These are phyloP conservation scores for Pachliopta kotzebuea DNA, from an alignment of 2,888 invertebrate species.

Conservation along the genomic window DNA sequence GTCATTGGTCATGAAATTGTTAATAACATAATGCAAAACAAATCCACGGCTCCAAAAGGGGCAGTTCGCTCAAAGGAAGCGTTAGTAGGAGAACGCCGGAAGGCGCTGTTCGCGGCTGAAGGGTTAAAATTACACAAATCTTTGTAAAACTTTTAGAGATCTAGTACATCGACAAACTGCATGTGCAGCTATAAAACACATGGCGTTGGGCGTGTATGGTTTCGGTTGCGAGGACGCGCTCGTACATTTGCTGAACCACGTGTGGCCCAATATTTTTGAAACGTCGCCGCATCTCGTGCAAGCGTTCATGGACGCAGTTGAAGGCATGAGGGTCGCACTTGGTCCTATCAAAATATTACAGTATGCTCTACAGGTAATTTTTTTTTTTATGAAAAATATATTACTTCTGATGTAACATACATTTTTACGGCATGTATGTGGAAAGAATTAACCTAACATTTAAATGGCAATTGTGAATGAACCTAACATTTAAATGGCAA, in stretches of 20 bases:
- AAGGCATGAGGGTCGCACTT: slow-evolving; percentile 97
- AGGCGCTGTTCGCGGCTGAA: no score
- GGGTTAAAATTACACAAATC: background rate
- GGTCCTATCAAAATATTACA: slow-evolving; percentile 98
- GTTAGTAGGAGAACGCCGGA: no score
- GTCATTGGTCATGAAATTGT: no score
- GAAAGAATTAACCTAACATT: no score
- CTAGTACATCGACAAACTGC: slow-evolving; percentile 99
- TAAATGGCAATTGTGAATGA: no score
- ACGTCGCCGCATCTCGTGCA: slow-evolving; percentile 99
- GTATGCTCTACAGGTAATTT: slow-evolving; percentile 92
- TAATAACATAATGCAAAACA: no score
- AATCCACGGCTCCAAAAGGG: no score
- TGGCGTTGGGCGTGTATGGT: slow-evolving; percentile 98
- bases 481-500: no score
- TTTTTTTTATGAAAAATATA: background rate
- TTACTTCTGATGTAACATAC: no score
- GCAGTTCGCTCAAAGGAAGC: no score
- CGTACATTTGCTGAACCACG: slow-evolving; percentile 97
- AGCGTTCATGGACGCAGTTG: slow-evolving; percentile 99
- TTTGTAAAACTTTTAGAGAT: slow-evolving; percentile 82
- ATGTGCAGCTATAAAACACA: slow-evolving; percentile 99
- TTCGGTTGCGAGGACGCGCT: slow-evolving; percentile 99
- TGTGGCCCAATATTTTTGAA: slow-evolving; percentile 99
- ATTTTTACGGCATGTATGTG: no score